phyloP scores from a whole-genome alignment of 2,888 invertebrate genomes.

The Drosophila austrosaltans region DNA sequence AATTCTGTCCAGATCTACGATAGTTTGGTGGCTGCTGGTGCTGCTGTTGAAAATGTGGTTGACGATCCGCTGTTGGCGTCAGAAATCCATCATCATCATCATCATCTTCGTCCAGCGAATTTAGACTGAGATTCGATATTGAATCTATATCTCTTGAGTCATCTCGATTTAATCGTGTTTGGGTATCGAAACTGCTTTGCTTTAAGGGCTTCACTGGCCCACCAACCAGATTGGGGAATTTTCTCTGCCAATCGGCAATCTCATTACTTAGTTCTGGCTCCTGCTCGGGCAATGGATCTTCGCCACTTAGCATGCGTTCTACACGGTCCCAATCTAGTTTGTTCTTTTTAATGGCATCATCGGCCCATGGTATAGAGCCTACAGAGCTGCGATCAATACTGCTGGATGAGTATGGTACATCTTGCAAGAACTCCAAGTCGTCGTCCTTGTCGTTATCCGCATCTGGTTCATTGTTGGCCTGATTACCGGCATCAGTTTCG shows the following conservation, averaged over 20 bases:
- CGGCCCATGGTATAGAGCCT: conserved; percentile 84
- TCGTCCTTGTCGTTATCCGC: conserved; percentile 69
- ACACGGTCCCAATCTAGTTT: conserved; percentile 82
- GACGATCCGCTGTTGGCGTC: conserved; percentile 60
- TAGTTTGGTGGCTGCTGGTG: conserved; percentile 33
- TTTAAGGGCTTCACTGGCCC: conserved; percentile 49
- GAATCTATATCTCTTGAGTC: conserved; percentile 66
- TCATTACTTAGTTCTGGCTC: conserved; percentile 80
- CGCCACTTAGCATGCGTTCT: conserved; percentile 80
- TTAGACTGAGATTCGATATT: conserved; percentile 77
- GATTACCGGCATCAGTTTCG: conserved; percentile 19
- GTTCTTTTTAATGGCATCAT: conserved; percentile 83
- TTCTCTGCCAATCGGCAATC: conserved; percentile 82
- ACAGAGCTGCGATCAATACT: conserved; percentile 82
- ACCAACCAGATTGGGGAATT: conserved; percentile 78
- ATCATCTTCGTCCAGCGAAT: conserved; percentile 71
- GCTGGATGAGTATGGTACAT: conserved; percentile 81
- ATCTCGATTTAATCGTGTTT: conserved; percentile 39
- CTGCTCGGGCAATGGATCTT: conserved; percentile 70
- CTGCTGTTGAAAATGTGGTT: conserved; percentile 38
- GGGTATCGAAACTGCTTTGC: conserved; percentile 62
- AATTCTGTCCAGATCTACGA: conserved; percentile 48
- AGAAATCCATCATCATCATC: conserved; percentile 65
- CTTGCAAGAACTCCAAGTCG: conserved; percentile 79
- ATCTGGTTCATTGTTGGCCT: conserved; percentile 39